A percentile compares a stretch with the other conserved stretches of the same genome.
Evolutionary conservation across 2,797 vertebrate species (phyloP).

Genomic region (Enteromius fasciolatus): DNA sequence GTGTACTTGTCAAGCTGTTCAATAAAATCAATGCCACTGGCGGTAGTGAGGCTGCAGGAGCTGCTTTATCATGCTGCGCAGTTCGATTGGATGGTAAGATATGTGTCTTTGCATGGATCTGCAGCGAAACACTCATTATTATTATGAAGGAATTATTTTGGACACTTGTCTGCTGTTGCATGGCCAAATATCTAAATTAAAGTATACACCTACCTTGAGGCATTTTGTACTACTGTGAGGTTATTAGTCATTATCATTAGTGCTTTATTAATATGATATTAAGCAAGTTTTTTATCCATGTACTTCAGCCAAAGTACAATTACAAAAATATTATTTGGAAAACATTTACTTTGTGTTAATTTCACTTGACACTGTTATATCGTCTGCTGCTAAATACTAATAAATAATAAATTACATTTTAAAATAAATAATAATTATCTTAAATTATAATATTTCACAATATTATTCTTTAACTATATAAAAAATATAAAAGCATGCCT

Average conservation of each 20-base stretch:
- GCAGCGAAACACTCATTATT: slow-evolving; percentile 29
- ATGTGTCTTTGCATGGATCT: slow-evolving; percentile 47
- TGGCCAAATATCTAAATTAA: slow-evolving; percentile 1
- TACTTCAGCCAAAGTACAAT: not conserved
- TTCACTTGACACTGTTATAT: not conserved
- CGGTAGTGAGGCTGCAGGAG: slow-evolving; percentile 39
- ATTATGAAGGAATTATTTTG: not conserved
- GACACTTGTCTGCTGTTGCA: not conserved
- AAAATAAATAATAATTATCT: not conserved
- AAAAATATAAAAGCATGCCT: not conserved
- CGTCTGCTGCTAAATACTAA: not conserved
- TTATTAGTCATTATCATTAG: no score
- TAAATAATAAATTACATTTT: not conserved
- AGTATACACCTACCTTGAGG: not conserved
- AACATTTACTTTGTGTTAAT: not conserved
- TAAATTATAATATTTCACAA: not conserved
- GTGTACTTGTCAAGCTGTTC: slow-evolving; percentile 34
- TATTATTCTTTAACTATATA: not conserved
- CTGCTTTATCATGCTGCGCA: slow-evolving; percentile 45
- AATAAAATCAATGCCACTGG: slow-evolving; percentile 39
- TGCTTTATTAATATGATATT: not conserved
- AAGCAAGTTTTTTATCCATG: not conserved
- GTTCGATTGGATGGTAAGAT: slow-evolving; percentile 47
- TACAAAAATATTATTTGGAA: not conserved
- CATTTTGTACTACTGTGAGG: not conserved